A percentile compares a stretch with the other conserved stretches of the same genome.
Evolutionary conservation across 1,140 invertebrate genomes (phyloP).

Genomic region (Tenebrio molitor): DNA sequence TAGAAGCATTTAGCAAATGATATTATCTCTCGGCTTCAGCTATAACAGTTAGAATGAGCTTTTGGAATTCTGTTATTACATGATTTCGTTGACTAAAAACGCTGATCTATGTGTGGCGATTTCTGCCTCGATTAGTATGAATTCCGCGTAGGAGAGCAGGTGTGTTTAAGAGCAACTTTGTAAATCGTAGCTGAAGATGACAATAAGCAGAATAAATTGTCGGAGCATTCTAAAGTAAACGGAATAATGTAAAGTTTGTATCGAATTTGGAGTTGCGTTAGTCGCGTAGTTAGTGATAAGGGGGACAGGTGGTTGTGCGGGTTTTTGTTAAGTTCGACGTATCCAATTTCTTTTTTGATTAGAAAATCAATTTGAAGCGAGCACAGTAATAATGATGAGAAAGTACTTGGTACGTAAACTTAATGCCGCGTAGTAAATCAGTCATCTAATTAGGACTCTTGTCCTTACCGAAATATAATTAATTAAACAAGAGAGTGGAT

Average conservation of each 20-base stretch:
- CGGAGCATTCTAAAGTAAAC: not conserved
- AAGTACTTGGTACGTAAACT: conserved; percentile 15
- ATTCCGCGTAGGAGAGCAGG: no score
- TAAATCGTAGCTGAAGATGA: not conserved
- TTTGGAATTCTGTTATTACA: not conserved
- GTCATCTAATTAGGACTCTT: conserved; percentile 33
- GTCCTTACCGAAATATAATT: conserved; percentile 40
- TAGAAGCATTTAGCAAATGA: not conserved
- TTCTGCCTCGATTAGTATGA: no score
- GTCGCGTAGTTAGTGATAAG: not conserved
- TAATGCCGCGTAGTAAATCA: conserved; percentile 33
- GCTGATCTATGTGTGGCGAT: no score
- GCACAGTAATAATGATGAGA: conserved; percentile 3
- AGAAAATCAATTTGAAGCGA: conserved; percentile 21
- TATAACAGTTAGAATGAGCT: not conserved
- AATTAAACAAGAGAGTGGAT: conserved; percentile 40
- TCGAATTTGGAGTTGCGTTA: not conserved
- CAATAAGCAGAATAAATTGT: not conserved
- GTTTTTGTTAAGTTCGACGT: not conserved
- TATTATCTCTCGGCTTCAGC: not conserved
- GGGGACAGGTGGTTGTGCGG: not conserved
- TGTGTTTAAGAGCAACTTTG: not conserved
- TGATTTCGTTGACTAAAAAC: no score
- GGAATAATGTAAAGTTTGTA: not conserved
- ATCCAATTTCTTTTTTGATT: conserved; percentile 19